Conservation (phyloP, 1,140 invertebrate genomes). For the Oedothorax gibbosus region DNA sequence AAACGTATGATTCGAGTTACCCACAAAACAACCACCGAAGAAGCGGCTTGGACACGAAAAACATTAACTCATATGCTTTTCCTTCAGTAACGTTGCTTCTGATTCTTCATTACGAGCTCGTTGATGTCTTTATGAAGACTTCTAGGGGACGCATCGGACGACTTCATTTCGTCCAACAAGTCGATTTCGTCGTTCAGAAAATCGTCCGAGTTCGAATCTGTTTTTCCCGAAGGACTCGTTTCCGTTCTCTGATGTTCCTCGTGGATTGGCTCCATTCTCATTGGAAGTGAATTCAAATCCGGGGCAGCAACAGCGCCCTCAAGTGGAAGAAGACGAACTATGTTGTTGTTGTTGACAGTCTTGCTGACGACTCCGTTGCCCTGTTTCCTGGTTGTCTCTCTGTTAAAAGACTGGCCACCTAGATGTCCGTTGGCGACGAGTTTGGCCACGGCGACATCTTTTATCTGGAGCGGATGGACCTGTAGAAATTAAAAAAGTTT, state of each 20-base stretch:
- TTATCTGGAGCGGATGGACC: conserved; percentile 29
- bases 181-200: conserved; percentile 51
- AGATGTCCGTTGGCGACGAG: conserved; percentile 11
- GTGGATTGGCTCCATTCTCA: conserved; percentile 40
- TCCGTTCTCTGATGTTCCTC: conserved; percentile 16
- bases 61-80: too few species aligned
- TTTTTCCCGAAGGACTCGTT: neutral
- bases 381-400: neutral
- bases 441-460: neutral
- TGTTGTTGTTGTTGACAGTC: conserved; percentile 17
- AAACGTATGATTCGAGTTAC: too few species aligned
- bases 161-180: conserved; percentile 53
- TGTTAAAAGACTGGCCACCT: neutral
- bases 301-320: neutral
- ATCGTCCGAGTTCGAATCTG: conserved; percentile 25
- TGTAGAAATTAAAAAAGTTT: too few species aligned
- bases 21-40: too few species aligned
- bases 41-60: too few species aligned
- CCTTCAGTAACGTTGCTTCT: conserved; percentile 5
- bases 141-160: conserved; percentile 10
- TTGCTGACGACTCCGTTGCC: neutral
- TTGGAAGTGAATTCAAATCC: conserved; percentile 1
- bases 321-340: neutral
- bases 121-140: conserved; percentile 49
- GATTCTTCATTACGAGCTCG: conserved; percentile 44